These are phyloP conservation scores for Cordilura impudica DNA, from an alignment of 2,888 invertebrate species.

Conservation along the genomic window DNA sequence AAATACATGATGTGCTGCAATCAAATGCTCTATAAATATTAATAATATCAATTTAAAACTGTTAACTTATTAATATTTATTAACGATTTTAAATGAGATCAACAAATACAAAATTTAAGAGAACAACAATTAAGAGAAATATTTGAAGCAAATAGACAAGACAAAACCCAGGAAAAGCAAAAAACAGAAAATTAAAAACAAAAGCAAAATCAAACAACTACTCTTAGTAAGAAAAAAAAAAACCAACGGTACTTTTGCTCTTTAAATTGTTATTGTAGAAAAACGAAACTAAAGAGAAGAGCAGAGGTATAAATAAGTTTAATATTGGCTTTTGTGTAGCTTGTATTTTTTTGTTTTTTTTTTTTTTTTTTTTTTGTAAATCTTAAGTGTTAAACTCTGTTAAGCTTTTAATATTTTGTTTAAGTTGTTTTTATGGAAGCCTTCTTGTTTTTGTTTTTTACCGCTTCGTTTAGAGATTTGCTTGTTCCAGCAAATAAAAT, in stretches of 20 bases:
- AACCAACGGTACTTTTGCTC: slow-evolving; percentile 60
- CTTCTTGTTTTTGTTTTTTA: slow-evolving; percentile 12
- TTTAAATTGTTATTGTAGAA: neutral
- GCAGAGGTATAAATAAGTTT: neutral
- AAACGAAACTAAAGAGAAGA: neutral
- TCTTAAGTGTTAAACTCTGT: slow-evolving; percentile 38
- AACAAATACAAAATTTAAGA: neutral
- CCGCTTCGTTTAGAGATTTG: slow-evolving; percentile 14
- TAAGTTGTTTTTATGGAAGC: slow-evolving; percentile 1
- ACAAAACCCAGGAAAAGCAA: neutral
- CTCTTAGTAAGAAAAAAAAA: neutral
- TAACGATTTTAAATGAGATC: neutral
- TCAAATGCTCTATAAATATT: neutral
- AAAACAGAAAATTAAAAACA: neutral
- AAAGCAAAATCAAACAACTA: neutral
- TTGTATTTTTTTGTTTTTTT: neutral
- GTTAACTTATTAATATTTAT: slow-evolving; percentile 30
- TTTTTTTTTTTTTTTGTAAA: neutral
- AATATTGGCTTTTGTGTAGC: neutral
- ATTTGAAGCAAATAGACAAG: neutral
- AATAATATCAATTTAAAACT: slow-evolving; percentile 18
- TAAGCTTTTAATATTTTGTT: slow-evolving; percentile 31
- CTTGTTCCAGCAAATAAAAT: slow-evolving; percentile 7
- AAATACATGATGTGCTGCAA: slow-evolving; percentile 30
- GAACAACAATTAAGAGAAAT: neutral